Evolutionary conservation across 2,888 invertebrate genomes (phyloP), one percentile per base, ranked within the genome.

Genomic region (Cantharis lateralis): DNA sequence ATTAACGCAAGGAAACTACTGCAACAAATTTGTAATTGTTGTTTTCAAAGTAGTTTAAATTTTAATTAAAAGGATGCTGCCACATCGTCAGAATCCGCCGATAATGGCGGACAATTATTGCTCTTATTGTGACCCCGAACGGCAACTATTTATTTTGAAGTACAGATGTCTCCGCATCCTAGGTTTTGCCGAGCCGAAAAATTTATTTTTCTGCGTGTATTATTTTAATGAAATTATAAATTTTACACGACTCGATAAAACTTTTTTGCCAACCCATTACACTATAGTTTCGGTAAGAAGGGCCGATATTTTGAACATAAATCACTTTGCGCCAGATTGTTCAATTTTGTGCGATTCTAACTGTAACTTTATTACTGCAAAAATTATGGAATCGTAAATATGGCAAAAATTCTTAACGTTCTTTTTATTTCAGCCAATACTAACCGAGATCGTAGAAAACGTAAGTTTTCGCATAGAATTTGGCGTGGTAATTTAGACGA

Each of bases 351-450:
- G 32, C 32, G 32, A 32, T 32, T 32, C 32, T 32, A n/a, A n/a
- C 32, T 32, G 32, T 48, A 48, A 48, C 1, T 48, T 48, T 48
- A 48, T 48, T 48, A 48, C 48, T 48, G 5, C 1, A n/a, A 48
- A 48, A 48, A 48, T 48, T 48, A 48, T 48, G 48, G 48, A 48
- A 48, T 48, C 48, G 48, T 48, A 48, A 48, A 48, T 48, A 48
- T 48, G 7, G 48, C n/a, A 48, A 5, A 61, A 68, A 66, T 15
- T 71, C 28, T 69, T 63, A 32, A 15, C 7, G 18, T 66, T 68
- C 13, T 48, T 72, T 26, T 70, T 10, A 13, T 78, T 75, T 62
- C 75, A 81, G 82, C 80, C 78, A 68, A 78, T 83, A 77, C 70
- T 66, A 10, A 81, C 81, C 7, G 79, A 76, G 69, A 28, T 80